phyloP scores from a whole-genome alignment of 2,113 vertebrate genomes.

The Maccullochella peelii region DNA sequence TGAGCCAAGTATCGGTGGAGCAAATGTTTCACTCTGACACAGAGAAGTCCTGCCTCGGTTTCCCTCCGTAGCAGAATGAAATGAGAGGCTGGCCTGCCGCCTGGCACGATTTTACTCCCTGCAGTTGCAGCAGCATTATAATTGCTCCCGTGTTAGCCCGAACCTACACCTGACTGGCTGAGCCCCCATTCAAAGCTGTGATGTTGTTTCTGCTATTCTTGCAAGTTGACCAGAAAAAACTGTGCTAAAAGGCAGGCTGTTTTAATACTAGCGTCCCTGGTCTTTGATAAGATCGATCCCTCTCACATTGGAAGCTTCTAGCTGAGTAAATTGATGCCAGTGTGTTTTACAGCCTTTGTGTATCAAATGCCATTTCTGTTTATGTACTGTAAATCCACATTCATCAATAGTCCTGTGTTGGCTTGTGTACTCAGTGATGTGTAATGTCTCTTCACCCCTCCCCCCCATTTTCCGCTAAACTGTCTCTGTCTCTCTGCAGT shows the following conservation, averaged over 20 bases:
- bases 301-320: background rate
- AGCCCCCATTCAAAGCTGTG: conserved; percentile 28
- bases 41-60: conserved; percentile 38
- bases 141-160: conserved; percentile 41
- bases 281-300: background rate
- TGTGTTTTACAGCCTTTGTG: conserved; percentile 41
- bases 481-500: conserved; percentile 78
- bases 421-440: conserved; percentile 46
- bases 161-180: conserved; percentile 51
- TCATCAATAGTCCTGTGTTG: conserved; percentile 26
- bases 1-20: conserved; percentile 36
- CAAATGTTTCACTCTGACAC: conserved; percentile 72
- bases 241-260: background rate
- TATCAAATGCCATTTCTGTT: conserved; percentile 26
- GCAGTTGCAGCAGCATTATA: conserved; percentile 51
- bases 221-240: conserved; percentile 31
- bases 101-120: conserved; percentile 43
- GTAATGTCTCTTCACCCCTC: conserved; percentile 18
- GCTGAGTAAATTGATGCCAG: conserved; percentile 11
- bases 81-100: conserved; percentile 31
- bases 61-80: conserved; percentile 57
- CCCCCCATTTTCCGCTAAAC: background rate
- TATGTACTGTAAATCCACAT: conserved; percentile 30
- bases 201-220: conserved; percentile 24
- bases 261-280: background rate